Evolutionary conservation across 2,797 vertebrate genomes (phyloP).

Genomic region (Tiaroga cobitis): DNA sequence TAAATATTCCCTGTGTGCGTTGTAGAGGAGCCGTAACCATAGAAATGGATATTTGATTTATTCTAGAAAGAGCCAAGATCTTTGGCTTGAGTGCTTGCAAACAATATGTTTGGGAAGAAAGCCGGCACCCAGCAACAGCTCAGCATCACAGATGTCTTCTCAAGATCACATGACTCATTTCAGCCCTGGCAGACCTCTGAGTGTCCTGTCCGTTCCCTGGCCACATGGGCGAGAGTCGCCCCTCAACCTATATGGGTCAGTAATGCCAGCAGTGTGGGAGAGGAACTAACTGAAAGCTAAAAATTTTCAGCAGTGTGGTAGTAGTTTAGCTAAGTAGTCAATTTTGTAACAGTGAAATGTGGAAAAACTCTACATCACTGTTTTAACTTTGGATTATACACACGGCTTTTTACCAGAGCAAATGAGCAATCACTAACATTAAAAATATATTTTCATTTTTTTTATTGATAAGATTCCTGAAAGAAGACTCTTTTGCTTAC

Average conservation of each 20-base stretch:
- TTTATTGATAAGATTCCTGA: too few species aligned
- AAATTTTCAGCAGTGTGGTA: not conserved
- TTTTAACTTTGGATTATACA: not conserved
- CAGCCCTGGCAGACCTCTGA: conserved; percentile 30
- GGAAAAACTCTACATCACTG: not conserved
- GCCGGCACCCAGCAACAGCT: conserved; percentile 32
- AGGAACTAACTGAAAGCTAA: not conserved
- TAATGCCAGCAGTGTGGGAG: not conserved
- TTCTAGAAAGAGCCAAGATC: conserved; percentile 64
- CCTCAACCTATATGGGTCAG: not conserved
- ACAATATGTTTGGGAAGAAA: conserved; percentile 60
- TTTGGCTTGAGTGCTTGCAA: conserved; percentile 63
- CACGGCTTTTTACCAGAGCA: not conserved
- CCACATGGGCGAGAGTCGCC: not conserved
- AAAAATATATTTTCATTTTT: not conserved
- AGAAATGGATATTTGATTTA: conserved; percentile 67
- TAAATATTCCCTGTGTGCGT: conserved; percentile 62
- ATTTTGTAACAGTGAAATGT: not conserved
- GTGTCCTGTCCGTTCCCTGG: not conserved
- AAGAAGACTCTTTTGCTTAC: too few species aligned
- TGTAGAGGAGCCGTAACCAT: conserved; percentile 58
- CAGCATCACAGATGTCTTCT: conserved; percentile 51
- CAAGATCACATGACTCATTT: conserved; percentile 64
- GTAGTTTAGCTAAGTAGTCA: not conserved
- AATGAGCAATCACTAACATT: not conserved